Conservation (phyloP, 2,888 invertebrate genomes). For the Ctena decussata region DNA sequence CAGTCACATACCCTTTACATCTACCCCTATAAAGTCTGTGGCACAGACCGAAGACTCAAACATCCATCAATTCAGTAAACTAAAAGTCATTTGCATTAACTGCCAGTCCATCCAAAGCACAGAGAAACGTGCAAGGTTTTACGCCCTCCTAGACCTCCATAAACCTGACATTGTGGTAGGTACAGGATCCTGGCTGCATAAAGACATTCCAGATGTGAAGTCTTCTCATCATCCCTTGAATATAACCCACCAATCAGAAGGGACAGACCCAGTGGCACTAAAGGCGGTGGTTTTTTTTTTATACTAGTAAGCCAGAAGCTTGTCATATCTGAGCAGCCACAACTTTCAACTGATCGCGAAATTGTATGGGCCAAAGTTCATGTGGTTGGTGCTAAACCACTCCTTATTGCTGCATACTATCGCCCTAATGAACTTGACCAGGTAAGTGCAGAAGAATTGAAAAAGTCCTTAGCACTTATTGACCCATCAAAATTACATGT, state of each 20-base stretch:
- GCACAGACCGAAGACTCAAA: not conserved
- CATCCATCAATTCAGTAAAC: not conserved
- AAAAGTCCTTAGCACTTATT: not conserved
- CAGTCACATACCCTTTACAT: not conserved
- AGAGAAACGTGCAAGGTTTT: slow-evolving; percentile 4
- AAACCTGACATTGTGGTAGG: not conserved
- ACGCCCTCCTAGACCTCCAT: not conserved
- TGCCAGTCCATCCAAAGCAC: not conserved
- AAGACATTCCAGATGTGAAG: not conserved
- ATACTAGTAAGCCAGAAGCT: not conserved
- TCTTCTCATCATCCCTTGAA: not conserved
- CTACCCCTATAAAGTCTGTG: not conserved
- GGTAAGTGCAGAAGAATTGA: not conserved
- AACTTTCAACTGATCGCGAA: not conserved
- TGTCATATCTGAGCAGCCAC: not conserved
- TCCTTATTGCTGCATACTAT: too few species aligned
- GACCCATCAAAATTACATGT: not conserved
- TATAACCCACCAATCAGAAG: not conserved
- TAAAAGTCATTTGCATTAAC: not conserved
- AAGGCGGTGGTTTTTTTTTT: slow-evolving; percentile 8
- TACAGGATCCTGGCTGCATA: not conserved
- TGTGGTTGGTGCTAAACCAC: too few species aligned
- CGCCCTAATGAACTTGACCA: too few species aligned
- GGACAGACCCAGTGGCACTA: not conserved
- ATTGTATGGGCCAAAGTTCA: slow-evolving; percentile 1